These are phyloP conservation scores for Tigriopus japonicus DNA, from an alignment of 1,140 invertebrate species.

Conservation along the genomic window DNA sequence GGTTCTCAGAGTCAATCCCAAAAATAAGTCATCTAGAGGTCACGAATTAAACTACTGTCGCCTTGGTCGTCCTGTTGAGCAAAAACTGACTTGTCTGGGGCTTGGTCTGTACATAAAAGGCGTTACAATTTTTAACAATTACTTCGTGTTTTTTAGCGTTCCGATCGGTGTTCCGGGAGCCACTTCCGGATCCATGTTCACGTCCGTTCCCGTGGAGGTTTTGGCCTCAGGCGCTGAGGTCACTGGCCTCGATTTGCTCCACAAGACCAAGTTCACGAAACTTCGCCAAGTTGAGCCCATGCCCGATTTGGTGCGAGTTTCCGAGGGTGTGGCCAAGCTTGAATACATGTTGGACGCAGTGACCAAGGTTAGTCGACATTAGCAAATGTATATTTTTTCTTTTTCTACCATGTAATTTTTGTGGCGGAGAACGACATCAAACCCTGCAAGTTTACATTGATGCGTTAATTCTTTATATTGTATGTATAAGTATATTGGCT, in stretches of 20 bases:
- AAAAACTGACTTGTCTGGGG: no score
- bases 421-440: background rate
- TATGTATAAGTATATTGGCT: no score
- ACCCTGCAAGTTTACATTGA: no score
- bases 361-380: slow-evolving; percentile 22
- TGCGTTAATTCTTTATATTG: no score
- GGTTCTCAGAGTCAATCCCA: no score
- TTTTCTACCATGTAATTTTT: background rate
- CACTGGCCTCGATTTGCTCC: slow-evolving; percentile 30
- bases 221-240: slow-evolving; percentile 74
- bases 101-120: no score
- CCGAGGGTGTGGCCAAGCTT: slow-evolving; percentile 53
- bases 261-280: slow-evolving; percentile 19
- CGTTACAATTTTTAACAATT: no score
- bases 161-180: slow-evolving; percentile 65
- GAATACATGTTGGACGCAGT: slow-evolving; percentile 54
- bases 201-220: slow-evolving; percentile 65
- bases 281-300: slow-evolving; percentile 44
- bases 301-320: slow-evolving; percentile 62
- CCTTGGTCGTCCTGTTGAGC: no score
- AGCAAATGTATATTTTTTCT: no score
- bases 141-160: no score
- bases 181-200: slow-evolving; percentile 89
- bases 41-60: no score
- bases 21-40: no score